Evolutionary conservation across 1,140 invertebrate species (phyloP).

Genomic region (Akabosia matsudoensis): DNA sequence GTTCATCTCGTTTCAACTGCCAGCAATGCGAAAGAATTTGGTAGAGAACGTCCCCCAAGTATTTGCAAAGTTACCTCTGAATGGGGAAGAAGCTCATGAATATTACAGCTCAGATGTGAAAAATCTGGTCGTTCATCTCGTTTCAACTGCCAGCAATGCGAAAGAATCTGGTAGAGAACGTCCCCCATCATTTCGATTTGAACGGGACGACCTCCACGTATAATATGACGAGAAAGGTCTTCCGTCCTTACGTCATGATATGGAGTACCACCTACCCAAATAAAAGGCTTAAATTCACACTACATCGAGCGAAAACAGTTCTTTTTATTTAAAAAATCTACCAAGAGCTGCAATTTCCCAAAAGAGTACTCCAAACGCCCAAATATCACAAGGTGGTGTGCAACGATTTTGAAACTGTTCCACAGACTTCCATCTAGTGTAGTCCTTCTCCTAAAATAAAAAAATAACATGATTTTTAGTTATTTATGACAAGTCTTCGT

Average conservation of each 20-base stretch:
- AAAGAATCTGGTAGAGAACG: constrained; percentile 74
- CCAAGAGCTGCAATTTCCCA: constrained; percentile 80
- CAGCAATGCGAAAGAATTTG: constrained; percentile 79
- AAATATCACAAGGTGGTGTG: constrained; percentile 69
- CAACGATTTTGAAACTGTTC: constrained; percentile 68
- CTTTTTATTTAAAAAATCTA: constrained; percentile 44
- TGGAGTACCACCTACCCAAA: constrained; percentile 64
- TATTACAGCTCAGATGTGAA: constrained; percentile 42
- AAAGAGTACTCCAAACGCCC: constrained; percentile 74
- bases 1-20: constrained; percentile 74
- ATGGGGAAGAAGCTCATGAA: constrained; percentile 45
- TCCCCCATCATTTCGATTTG: constrained; percentile 67
- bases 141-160: constrained; percentile 80
- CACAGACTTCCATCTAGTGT: constrained; percentile 71
- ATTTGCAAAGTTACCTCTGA: constrained; percentile 37
- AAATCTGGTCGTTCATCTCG: constrained; percentile 72
- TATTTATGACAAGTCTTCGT: constrained; percentile 5
- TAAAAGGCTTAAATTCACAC: neutral
- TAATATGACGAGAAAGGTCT: constrained; percentile 67
- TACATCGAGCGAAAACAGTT: neutral
- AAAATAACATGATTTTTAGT: too few species aligned
- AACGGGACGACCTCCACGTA: constrained; percentile 65
- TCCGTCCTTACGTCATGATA: constrained; percentile 64
- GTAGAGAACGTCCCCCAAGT: constrained; percentile 67
- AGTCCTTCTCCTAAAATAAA: constrained; percentile 56